These are phyloP conservation scores for Microcaecilia unicolor DNA, from an alignment of 2,797 vertebrate genomes.

Conservation along the genomic window DNA sequence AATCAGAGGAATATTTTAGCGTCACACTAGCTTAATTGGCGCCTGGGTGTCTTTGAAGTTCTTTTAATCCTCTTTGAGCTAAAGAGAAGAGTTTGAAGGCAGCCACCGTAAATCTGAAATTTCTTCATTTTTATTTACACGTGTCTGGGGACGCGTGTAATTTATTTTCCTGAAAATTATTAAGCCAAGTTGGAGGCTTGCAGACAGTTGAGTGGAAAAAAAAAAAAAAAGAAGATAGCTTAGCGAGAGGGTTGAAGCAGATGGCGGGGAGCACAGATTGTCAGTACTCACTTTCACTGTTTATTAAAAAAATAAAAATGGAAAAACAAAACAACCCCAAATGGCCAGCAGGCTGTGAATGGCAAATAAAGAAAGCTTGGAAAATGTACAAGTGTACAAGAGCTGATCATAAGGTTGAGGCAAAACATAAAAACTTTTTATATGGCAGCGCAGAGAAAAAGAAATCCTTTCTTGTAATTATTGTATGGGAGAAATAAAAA, in stretches of 20 bases:
- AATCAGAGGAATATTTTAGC: constrained; percentile 52
- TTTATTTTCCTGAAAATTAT: constrained; percentile 25
- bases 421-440: too few species aligned
- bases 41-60: constrained; percentile 50
- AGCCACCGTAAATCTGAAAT: constrained; percentile 39
- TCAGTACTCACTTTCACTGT: neutral
- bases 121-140: constrained; percentile 51
- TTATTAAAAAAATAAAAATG: neutral
- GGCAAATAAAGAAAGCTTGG: neutral
- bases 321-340: too few species aligned
- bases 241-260: constrained; percentile 19
- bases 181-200: constrained; percentile 20
- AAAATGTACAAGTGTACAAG: neutral
- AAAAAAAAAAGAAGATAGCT: constrained; percentile 25
- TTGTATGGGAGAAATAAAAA: too few species aligned
- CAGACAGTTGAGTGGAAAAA: constrained; percentile 38
- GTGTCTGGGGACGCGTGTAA: constrained; percentile 47
- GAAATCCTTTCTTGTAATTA: too few species aligned
- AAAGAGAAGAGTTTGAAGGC: constrained; percentile 36
- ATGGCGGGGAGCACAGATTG: constrained; percentile 11
- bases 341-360: neutral
- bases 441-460: too few species aligned
- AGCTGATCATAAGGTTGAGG: neutral
- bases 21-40: constrained; percentile 54
- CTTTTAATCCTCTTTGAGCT: constrained; percentile 52